phyloP scores from a whole-genome alignment of 1,140 invertebrate species.

The Bombus vancouverensis region DNA sequence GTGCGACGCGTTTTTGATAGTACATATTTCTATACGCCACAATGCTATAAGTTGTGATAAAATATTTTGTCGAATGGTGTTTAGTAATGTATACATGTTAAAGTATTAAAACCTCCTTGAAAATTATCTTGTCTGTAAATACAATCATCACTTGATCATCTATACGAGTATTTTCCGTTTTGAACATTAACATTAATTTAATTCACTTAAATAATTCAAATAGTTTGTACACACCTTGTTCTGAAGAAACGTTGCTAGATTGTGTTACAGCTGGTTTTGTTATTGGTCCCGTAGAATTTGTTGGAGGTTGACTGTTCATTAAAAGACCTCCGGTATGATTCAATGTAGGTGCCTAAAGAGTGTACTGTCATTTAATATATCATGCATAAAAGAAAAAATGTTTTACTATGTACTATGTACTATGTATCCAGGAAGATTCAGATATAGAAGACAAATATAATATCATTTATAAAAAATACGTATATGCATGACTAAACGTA shows the following conservation, averaged over 20 bases:
- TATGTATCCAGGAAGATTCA: background rate
- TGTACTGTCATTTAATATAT: constrained; percentile 50
- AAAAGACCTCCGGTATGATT: constrained; percentile 80
- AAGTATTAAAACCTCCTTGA: background rate
- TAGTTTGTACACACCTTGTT: constrained; percentile 75
- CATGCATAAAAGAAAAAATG: background rate
- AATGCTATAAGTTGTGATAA: background rate
- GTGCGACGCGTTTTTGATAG: constrained; percentile 17
- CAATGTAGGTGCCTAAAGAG: constrained; percentile 76
- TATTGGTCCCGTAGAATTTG: constrained; percentile 76
- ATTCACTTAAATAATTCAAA: background rate
- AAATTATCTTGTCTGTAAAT: background rate
- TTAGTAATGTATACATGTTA: background rate
- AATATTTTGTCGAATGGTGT: background rate
- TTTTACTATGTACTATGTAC: background rate
- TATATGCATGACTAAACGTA: background rate
- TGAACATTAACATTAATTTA: background rate
- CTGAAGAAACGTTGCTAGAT: constrained; percentile 76
- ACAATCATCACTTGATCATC: background rate
- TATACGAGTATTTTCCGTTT: background rate
- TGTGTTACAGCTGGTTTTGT: constrained; percentile 76
- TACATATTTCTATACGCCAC: constrained; percentile 7
- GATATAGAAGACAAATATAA: background rate
- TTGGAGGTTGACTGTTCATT: constrained; percentile 78
- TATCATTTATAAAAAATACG: background rate